Percentiles rank a stretch among this genome's conserved stretches.
These are phyloP conservation scores for Sturnus vulgaris DNA, from an alignment of 2,113 vertebrate genomes.

Conservation along the genomic window DNA sequence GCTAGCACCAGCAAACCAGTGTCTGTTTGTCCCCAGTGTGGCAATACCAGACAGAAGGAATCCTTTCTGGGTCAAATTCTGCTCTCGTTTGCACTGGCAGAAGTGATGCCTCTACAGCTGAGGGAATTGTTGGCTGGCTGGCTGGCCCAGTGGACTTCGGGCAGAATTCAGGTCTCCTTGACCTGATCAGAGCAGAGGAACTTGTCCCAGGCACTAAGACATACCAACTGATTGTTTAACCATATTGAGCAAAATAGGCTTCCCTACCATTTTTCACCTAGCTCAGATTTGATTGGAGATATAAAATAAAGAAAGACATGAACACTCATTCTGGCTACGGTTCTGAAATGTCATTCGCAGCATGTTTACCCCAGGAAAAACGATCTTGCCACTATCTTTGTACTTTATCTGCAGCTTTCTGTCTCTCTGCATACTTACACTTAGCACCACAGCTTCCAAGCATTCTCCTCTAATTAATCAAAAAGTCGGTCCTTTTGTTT, in stretches of 20 bases:
- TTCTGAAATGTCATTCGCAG: not conserved
- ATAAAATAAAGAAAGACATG: not conserved
- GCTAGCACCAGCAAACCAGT: not conserved
- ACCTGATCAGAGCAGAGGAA: constrained; percentile 20
- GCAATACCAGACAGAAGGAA: not conserved
- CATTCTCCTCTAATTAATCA: constrained; percentile 47
- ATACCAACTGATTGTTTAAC: constrained; percentile 9
- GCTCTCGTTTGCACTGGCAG: not conserved
- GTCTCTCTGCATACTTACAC: constrained; percentile 1
- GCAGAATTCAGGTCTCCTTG: constrained; percentile 41
- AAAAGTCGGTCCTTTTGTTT: not conserved
- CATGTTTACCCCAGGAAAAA: constrained; percentile 33
- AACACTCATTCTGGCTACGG: not conserved
- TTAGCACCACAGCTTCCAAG: constrained; percentile 26
- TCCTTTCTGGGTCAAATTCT: not conserved
- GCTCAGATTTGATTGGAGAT: constrained; percentile 24
- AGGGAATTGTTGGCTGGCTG: constrained; percentile 34
- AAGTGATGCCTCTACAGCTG: not conserved
- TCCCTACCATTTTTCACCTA: constrained; percentile 37
- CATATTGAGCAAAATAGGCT: constrained; percentile 45
- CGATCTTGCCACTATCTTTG: not conserved
- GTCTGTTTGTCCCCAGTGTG: rapidly evolving
- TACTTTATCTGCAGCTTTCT: constrained; percentile 35
- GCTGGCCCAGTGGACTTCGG: not conserved
- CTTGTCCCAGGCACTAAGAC: not conserved